phyloP scores from a whole-genome alignment of 2,797 vertebrate genomes.

The Synanceia verrucosa region DNA sequence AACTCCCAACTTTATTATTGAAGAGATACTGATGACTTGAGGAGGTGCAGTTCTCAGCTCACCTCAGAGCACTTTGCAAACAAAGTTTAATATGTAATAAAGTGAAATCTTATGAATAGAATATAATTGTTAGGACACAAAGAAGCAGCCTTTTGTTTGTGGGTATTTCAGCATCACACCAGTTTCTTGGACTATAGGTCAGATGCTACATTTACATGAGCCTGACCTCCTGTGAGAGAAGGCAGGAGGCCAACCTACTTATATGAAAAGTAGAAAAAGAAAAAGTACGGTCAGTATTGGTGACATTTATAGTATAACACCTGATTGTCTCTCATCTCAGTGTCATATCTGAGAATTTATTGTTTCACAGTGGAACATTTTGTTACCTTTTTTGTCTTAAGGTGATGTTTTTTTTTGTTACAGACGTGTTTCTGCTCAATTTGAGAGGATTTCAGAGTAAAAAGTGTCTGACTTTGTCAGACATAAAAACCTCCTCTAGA shows the following conservation, averaged over 20 bases:
- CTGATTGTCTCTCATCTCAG: background rate
- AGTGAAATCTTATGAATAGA: background rate
- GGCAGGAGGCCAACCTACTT: constrained; percentile 8
- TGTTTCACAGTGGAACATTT: constrained; percentile 1
- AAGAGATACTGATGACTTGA: background rate
- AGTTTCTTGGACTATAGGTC: constrained; percentile 2
- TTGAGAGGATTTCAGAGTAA: constrained; percentile 32
- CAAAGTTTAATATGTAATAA: background rate
- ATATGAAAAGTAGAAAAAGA: constrained; percentile 7
- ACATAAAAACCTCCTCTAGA: constrained; percentile 18
- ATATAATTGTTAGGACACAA: background rate
- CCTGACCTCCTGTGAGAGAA: constrained; percentile 12
- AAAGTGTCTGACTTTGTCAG: constrained; percentile 10
- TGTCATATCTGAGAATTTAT: constrained; percentile 5
- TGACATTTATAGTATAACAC: constrained; percentile 14
- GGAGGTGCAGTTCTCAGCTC: background rate
- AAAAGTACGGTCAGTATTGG: background rate
- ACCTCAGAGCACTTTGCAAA: background rate
- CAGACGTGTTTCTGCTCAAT: constrained; percentile 5
- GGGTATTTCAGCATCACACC: constrained; percentile 10
- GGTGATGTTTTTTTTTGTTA: constrained; percentile 6
- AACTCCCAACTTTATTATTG: constrained; percentile 16
- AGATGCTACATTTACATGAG: constrained; percentile 39
- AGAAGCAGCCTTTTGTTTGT: background rate
- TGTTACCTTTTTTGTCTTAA: background rate